phyloP scores from a whole-genome alignment of 2,888 invertebrate species.

The Athalia cordata region DNA sequence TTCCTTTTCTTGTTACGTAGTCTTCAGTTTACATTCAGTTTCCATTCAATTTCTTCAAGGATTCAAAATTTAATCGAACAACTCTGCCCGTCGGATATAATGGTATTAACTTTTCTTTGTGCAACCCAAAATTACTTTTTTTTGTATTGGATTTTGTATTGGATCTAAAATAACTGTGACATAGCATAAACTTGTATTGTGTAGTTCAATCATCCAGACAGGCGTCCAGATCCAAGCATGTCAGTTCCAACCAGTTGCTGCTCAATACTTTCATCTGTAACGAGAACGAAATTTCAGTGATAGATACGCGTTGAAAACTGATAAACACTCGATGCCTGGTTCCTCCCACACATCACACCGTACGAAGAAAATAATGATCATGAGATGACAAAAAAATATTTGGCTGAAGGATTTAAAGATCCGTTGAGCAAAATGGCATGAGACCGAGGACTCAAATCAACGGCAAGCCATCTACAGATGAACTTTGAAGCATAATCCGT shows the following conservation, averaged over 20 bases:
- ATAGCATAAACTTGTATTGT: conserved; percentile 11
- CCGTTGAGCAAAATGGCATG: conserved; percentile 31
- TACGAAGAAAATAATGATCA: conserved; percentile 24
- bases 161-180: conserved; percentile 5
- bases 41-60: not conserved
- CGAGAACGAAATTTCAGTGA: conserved; percentile 5
- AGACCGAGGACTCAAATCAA: conserved; percentile 18
- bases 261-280: conserved; percentile 15
- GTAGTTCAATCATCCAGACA: not conserved
- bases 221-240: not conserved
- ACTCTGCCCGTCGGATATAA: not conserved
- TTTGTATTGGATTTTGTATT: conserved; percentile 15
- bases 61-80: not conserved
- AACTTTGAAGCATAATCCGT: conserved; percentile 20
- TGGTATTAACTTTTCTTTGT: conserved; percentile 68
- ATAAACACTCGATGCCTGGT: conserved; percentile 37
- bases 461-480: conserved; percentile 14
- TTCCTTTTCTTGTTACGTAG: not conserved
- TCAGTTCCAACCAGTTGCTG: not conserved
- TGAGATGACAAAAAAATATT: conserved; percentile 18
- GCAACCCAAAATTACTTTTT: conserved; percentile 61
- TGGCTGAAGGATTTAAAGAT: not conserved
- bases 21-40: not conserved
- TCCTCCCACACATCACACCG: not conserved
- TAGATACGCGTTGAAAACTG: not conserved